A percentile compares a stretch with the other conserved stretches of the same genome.
phyloP scores from a whole-genome alignment of 2,888 invertebrate genomes.

The Lumbricus terrestris region DNA sequence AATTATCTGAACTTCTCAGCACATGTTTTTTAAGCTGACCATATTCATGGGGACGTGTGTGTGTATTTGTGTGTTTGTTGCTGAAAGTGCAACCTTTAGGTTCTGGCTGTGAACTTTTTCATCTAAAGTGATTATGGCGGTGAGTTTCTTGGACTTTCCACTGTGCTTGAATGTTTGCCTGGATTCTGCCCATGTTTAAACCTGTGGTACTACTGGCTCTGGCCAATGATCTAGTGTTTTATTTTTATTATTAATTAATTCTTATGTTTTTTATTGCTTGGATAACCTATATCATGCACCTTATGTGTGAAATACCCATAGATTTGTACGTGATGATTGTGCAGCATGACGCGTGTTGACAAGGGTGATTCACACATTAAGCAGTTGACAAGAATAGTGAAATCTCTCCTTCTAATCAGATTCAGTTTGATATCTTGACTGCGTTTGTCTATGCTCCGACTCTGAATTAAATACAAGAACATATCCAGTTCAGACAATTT shows the following conservation, averaged over 20 bases:
- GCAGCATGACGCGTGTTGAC: not conserved
- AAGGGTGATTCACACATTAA: not conserved
- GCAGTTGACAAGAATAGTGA: not conserved
- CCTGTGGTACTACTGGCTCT: not conserved
- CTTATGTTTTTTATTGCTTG: no score
- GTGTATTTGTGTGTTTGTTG: not conserved
- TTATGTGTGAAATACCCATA: not conserved
- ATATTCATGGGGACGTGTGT: conserved; percentile 3
- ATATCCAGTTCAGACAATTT: not conserved
- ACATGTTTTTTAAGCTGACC: not conserved
- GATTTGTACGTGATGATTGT: not conserved
- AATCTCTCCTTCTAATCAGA: not conserved
- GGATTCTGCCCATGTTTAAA: not conserved
- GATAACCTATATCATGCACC: not conserved
- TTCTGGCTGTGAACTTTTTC: conserved; percentile 3
- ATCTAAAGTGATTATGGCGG: not conserved
- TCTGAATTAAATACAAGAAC: not conserved
- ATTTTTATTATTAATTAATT: not conserved
- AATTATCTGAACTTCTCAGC: not conserved
- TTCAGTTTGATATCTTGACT: not conserved
- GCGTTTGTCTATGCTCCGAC: not conserved
- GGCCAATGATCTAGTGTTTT: not conserved
- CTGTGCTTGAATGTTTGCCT: not conserved
- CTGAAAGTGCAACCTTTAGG: not conserved
- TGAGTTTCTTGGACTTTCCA: not conserved